These are phyloP conservation scores for Drosophila rubida DNA, from an alignment of 2,888 invertebrate genomes.

Conservation along the genomic window DNA sequence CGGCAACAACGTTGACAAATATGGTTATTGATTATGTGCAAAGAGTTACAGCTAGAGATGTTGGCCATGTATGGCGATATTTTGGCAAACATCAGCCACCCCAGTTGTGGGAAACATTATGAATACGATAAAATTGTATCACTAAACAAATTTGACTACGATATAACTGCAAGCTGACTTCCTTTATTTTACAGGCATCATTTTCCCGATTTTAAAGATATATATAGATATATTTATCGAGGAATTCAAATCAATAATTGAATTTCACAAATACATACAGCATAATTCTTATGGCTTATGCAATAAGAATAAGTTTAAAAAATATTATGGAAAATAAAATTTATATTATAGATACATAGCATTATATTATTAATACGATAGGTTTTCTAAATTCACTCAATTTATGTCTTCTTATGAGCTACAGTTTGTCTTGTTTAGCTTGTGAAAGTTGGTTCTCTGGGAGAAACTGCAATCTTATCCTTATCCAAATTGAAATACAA, in stretches of 20 bases:
- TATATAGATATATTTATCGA: no score
- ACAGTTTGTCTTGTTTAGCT: neutral
- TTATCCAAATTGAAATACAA: conserved; percentile 50
- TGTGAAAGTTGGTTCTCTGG: conserved; percentile 5
- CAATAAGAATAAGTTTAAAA: no score
- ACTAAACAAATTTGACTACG: neutral
- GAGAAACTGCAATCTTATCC: conserved; percentile 69
- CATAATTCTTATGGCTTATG: no score
- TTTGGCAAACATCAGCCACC: neutral
- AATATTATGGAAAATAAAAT: no score
- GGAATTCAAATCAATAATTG: no score
- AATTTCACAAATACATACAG: no score
- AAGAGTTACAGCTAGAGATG: neutral
- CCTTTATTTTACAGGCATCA: neutral
- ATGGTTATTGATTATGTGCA: conserved; percentile 52
- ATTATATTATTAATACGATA: no score
- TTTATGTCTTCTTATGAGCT: neutral
- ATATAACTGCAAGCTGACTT: no score
- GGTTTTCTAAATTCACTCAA: neutral
- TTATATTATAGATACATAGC: no score
- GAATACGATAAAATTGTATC: neutral
- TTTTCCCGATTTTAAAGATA: no score
- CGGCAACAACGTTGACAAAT: conserved; percentile 57
- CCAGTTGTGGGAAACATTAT: neutral
- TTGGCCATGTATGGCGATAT: conserved; percentile 7